Conservation (phyloP, 2,113 vertebrate genomes). For the Pongo abelii region DNA sequence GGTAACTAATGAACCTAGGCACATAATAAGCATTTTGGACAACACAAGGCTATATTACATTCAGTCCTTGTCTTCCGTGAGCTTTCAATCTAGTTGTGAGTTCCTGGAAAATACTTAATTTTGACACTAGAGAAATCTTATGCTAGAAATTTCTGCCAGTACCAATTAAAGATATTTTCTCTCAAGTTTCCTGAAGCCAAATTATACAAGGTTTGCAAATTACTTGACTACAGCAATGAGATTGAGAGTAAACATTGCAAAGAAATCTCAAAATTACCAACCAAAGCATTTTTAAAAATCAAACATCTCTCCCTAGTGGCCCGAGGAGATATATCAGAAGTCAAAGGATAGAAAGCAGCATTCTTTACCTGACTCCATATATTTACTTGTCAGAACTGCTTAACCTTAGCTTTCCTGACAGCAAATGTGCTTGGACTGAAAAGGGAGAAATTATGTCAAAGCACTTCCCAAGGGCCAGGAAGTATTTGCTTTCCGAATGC, state of each 20-base stretch:
- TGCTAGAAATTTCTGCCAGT: slow-evolving; percentile 37
- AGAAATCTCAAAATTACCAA: slow-evolving; percentile 26
- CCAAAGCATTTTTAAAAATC: slow-evolving; percentile 12
- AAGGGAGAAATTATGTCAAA: not conserved
- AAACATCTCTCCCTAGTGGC: not conserved
- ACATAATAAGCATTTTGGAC: not conserved
- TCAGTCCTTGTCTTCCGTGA: not conserved
- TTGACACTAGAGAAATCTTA: slow-evolving; percentile 20
- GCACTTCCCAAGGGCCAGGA: not conserved
- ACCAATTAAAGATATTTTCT: slow-evolving; percentile 50
- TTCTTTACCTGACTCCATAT: not conserved
- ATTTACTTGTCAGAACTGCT: slow-evolving; percentile 10
- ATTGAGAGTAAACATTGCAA: slow-evolving; percentile 21
- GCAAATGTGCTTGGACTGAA: not conserved
- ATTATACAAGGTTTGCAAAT: slow-evolving; percentile 21
- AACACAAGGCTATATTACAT: not conserved
- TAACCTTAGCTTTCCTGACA: not conserved
- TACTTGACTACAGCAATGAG: slow-evolving; percentile 43
- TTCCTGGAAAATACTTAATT: slow-evolving; percentile 41
- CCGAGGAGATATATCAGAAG: not conserved
- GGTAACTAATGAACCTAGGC: not conserved
- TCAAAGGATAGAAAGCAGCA: not conserved
- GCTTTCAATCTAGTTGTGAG: slow-evolving; percentile 38
- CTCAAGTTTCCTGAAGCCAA: slow-evolving; percentile 22
- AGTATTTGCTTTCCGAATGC: not conserved